Conservation (phyloP, 2,797 vertebrate genomes). For the Brotula barbata region DNA sequence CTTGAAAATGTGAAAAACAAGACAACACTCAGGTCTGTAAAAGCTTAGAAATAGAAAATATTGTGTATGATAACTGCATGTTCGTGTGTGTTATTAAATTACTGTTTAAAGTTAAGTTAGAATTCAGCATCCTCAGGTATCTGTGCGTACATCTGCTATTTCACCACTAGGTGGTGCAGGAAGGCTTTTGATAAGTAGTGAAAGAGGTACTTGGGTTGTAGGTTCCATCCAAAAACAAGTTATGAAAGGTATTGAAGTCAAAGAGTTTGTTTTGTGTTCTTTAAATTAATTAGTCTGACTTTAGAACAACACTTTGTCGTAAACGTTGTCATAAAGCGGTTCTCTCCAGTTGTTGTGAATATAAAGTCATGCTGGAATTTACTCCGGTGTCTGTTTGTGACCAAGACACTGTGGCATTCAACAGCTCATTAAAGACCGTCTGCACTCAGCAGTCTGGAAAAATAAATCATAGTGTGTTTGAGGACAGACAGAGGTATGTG, state of each 20-base stretch:
- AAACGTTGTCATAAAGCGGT: slow-evolving; percentile 27
- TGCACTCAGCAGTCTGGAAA: slow-evolving; percentile 23
- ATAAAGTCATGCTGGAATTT: slow-evolving; percentile 29
- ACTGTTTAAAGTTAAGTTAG: no score
- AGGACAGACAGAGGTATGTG: no score
- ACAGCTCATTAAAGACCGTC: slow-evolving; percentile 28
- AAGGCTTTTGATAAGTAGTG: background rate
- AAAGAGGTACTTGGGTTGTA: background rate
- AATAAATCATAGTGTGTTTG: slow-evolving; percentile 20
- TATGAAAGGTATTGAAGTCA: background rate
- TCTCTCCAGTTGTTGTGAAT: slow-evolving; percentile 25
- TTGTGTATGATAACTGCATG: no score
- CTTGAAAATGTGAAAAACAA: no score
- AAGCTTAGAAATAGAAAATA: no score
- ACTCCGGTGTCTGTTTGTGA: slow-evolving; percentile 43
- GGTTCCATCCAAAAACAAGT: background rate
- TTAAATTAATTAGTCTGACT: slow-evolving; percentile 1
- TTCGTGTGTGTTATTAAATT: no score
- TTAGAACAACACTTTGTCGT: slow-evolving; percentile 7
- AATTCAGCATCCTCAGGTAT: no score
- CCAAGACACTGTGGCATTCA: slow-evolving; percentile 13
- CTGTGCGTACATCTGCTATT: background rate
- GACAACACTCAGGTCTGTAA: no score
- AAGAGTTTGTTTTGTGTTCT: background rate
- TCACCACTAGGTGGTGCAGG: slow-evolving; percentile 59